Evolutionary conservation across 1,140 invertebrate genomes (phyloP), one percentile per base, ranked within the genome.

Genomic region (Acromyrmex charruanus): DNA sequence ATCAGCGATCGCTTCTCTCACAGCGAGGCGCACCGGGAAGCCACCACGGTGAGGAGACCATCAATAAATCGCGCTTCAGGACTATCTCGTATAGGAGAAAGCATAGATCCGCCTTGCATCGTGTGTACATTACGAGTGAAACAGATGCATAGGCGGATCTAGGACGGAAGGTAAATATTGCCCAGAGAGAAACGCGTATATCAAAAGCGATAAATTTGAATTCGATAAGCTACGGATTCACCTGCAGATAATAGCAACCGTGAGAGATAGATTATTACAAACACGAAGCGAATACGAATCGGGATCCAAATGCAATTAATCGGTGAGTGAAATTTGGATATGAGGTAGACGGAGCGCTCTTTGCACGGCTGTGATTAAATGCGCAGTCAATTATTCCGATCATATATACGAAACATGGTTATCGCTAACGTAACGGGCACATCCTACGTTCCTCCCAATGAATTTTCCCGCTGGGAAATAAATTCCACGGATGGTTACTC

Each of bases 21-120:
- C 49, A 44, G 49, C 77, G 63, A 68, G 49, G 28, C 21, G 58
- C 53, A 35, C 51, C n/a, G 44, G 25, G 58, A 39, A 69, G n/a
- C 63, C 28, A 55, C 63, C 28, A 7, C 28, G 28, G 49, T 2
- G 63, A 59, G 25, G 55, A 59, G 14, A 49, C 69, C 21, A 4
- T 14, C 80, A 69, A 63, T 75, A 84, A 75, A 84, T 75, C 39
- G 55, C 80, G 55, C 79, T 82, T 82, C 49, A 18, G 25, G 12
- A 21, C 25, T 49, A 75, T 74, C 53, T 5, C 18, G 16, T 72
- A 4, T 51, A 44, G 25, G 66, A 72, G 35, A 31, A 61, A 74
- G 68, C 35, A 14, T 28, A 63, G 39, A 44, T 63, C 59, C 35
- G 71, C 59, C 25, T 68, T 25, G 77, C 44, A 1, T 3, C 69